Evolutionary conservation across 1,140 invertebrate genomes (phyloP).

Genomic region (Drosophila auraria): DNA sequence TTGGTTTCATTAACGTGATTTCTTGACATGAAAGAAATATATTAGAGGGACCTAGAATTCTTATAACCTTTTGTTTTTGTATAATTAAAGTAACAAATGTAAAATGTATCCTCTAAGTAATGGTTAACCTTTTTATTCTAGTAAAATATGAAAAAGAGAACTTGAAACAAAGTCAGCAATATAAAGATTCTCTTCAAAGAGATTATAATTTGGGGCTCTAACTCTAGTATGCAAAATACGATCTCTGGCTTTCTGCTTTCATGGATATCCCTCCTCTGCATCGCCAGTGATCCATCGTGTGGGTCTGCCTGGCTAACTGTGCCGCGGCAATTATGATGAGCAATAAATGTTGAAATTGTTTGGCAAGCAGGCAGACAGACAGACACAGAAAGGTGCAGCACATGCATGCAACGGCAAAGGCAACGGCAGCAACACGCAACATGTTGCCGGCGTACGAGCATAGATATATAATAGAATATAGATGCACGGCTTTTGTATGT

Average conservation of each 20-base stretch:
- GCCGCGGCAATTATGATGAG: slow-evolving; percentile 63
- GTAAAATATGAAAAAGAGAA: too few species aligned
- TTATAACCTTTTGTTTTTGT: too few species aligned
- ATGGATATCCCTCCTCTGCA: background rate
- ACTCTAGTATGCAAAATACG: background rate
- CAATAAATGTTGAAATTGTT: slow-evolving; percentile 67
- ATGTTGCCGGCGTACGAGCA: slow-evolving; percentile 44
- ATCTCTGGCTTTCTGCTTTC: background rate
- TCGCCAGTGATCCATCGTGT: background rate
- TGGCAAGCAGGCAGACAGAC: slow-evolving; percentile 23
- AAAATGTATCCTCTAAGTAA: too few species aligned
- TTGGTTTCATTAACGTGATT: background rate
- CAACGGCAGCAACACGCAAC: slow-evolving; percentile 53
- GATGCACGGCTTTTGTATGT: slow-evolving; percentile 36
- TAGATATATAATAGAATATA: slow-evolving; percentile 22
- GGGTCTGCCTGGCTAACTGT: slow-evolving; percentile 56
- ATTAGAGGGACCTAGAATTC: too few species aligned
- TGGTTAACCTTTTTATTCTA: too few species aligned
- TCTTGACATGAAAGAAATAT: too few species aligned
- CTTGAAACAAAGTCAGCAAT: too few species aligned
- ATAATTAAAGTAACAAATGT: too few species aligned
- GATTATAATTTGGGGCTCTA: too few species aligned
- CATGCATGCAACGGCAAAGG: slow-evolving; percentile 53
- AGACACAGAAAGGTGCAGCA: slow-evolving; percentile 24
- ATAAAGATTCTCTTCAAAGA: too few species aligned